Percentiles rank a stretch among this genome's conserved stretches.
Conservation (phyloP, 2,888 invertebrate species). For the Hirtodrosophila histrioides region DNA sequence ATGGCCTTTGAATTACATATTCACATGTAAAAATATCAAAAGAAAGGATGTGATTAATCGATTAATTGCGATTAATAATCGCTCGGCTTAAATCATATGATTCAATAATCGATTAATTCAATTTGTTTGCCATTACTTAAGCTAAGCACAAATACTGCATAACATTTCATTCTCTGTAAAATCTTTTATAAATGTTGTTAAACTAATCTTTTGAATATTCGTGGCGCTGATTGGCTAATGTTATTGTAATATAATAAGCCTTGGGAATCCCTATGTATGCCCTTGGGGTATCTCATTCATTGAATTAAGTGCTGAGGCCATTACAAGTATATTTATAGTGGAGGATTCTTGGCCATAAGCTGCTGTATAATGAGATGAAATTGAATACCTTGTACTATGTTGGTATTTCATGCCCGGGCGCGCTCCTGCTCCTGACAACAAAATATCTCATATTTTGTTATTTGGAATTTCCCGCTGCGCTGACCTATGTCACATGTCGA, state of each 20-base stretch:
- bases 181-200: too few relatives aligned
- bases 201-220: too few relatives aligned
- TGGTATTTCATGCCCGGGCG: slow-evolving; percentile 14
- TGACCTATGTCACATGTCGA: slow-evolving; percentile 56
- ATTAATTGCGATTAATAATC: too few relatives aligned
- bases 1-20: too few relatives aligned
- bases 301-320: slow-evolving; percentile 22
- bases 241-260: slow-evolving; percentile 7
- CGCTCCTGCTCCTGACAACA: slow-evolving; percentile 40
- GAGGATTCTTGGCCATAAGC: slow-evolving; percentile 26
- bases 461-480: slow-evolving; percentile 25
- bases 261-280: slow-evolving; percentile 1
- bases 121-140: too few relatives aligned
- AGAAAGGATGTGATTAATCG: too few relatives aligned
- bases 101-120: too few relatives aligned
- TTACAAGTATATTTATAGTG: slow-evolving; percentile 21
- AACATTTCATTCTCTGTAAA: too few relatives aligned
- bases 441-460: slow-evolving; percentile 21
- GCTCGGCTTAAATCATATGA: too few relatives aligned
- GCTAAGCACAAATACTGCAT: too few relatives aligned
- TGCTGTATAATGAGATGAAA: slow-evolving; percentile 52
- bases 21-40: too few relatives aligned
- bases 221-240: too few relatives aligned
- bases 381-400: slow-evolving; percentile 37
- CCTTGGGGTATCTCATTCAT: slow-evolving; percentile 27